Evolutionary conservation across 2,113 vertebrate genomes (phyloP).

Genomic region (Syngnathoides biaculeatus): DNA sequence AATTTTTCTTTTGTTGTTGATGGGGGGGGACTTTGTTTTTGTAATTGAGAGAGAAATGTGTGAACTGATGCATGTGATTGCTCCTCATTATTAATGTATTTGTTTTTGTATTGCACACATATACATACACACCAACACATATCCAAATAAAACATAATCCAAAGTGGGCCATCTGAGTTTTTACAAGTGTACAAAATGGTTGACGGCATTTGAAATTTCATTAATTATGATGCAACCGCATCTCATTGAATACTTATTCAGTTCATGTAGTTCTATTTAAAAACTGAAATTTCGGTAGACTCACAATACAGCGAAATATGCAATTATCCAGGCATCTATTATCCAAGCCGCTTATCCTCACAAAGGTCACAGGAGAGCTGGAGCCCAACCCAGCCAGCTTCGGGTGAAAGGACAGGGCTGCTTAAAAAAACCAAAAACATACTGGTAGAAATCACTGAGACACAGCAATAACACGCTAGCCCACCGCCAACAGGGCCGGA

Average conservation of each 20-base stretch:
- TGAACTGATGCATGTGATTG: slow-evolving; percentile 26
- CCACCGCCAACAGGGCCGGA: no score
- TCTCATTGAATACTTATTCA: background rate
- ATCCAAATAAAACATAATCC: slow-evolving; percentile 25
- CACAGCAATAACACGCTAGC: no score
- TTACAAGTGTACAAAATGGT: background rate
- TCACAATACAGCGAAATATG: background rate
- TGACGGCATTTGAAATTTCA: background rate
- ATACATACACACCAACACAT: no score
- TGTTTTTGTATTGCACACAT: slow-evolving; percentile 11
- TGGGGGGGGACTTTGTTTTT: slow-evolving; percentile 16
- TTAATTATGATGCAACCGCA: background rate
- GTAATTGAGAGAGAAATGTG: slow-evolving; percentile 4
- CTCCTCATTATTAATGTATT: background rate
- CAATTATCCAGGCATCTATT: no score
- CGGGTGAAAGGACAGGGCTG: no score
- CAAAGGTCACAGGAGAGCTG: no score
- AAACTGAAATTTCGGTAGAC: background rate
- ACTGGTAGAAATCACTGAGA: no score
- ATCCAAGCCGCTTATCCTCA: no score
- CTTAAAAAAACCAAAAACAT: no score
- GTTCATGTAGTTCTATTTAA: background rate
- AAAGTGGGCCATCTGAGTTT: background rate
- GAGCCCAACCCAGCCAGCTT: no score
- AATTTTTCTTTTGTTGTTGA: slow-evolving; percentile 13